Percentiles rank a stretch among this genome's conserved stretches.
phyloP scores from a whole-genome alignment of 2,797 vertebrate genomes.

The Siniperca scherzeri region DNA sequence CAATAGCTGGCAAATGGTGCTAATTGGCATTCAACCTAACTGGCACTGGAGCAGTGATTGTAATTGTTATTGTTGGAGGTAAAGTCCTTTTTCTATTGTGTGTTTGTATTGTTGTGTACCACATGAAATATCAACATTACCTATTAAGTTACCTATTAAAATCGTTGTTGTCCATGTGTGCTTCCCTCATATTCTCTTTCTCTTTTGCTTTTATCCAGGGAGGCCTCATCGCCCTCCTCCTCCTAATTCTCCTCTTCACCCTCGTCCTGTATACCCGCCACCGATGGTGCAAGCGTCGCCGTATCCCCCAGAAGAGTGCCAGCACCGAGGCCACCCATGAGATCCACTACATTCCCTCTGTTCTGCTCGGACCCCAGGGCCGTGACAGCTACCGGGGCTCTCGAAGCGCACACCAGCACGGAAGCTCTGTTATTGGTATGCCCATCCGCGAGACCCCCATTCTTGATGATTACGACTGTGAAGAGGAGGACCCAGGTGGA shows the following conservation, averaged over 20 bases:
- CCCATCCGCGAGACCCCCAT: conserved; percentile 98
- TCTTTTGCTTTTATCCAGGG: conserved; percentile 84
- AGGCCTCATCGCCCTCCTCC: conserved; percentile 94
- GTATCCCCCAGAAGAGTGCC: conserved; percentile 96
- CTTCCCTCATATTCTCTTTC: conserved; percentile 8
- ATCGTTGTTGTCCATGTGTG: not conserved
- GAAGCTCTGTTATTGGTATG: conserved; percentile 94
- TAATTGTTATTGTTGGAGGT: conserved; percentile 42
- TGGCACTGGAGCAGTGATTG: conserved; percentile 25
- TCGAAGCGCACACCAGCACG: conserved; percentile 87
- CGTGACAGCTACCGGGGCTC: conserved; percentile 92
- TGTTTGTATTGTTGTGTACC: not conserved
- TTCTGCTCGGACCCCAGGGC: conserved; percentile 94
- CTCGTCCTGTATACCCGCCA: conserved; percentile 95
- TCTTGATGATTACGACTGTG: conserved; percentile 95
- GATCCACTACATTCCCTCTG: conserved; percentile 99
- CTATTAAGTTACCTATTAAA: not conserved
- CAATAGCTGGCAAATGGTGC: conserved; percentile 49
- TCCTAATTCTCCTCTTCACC: conserved; percentile 96
- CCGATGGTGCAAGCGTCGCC: conserved; percentile 95
- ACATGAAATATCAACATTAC: conserved; percentile 9
- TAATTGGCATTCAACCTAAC: conserved; percentile 54
- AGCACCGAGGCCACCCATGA: conserved; percentile 98
- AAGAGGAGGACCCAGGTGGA: conserved; percentile 88
- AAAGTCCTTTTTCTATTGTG: conserved; percentile 16